Base-by-base conservation (phyloP, 2,797 vertebrate genomes). In the Chelon auratus region DNA sequence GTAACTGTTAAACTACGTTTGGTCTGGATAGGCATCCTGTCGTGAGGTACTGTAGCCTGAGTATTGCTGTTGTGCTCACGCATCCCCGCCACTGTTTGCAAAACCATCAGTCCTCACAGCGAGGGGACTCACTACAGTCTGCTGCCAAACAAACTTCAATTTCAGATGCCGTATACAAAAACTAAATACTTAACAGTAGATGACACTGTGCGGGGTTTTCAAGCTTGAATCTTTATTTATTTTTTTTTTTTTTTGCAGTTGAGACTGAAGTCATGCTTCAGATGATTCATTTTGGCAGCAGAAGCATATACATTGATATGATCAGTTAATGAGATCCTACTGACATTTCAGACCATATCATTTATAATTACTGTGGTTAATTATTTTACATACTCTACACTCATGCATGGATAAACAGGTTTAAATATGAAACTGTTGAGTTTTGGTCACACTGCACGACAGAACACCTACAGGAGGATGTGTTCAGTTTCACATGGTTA, bases 1-100 rank as follows among this genome's bases (percentile, higher is more conserved):
- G 54, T 37, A 64, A 58, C 54, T 69, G 36, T 68, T 40, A 43
- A 71, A 59, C 53, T 52, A 59, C 60, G 53, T 58, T 30, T 60
- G 65, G 47, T 45, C 59, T 63, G 54, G 66, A 59, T 60, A 60
- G 59, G 59, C 60, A 47, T 40, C 61, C 67, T 54, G 37, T 60
- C 54, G 59, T 53, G 51, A 53, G 15, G 24, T 30, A 30, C 13
- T 3, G 51, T 30, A 53, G 48, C 51, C 11, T 13, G 6, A 12
- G 48, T 22, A 12, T 12, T 53, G 24, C 51, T 9, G 51, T 8
- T 53, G 51, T 30, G 51, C 24, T 53, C 14, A 33, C 14, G 61
- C 55, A n/a, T 57, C 43, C 22, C 73, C 63, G 65, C 73, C 69
- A 66, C 59, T 64, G 66, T 76, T 64, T 64, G 61, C 74, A 76